Evolutionary conservation across 2,888 invertebrate species (phyloP).

Genomic region (Cremastobaeus sp.): DNA sequence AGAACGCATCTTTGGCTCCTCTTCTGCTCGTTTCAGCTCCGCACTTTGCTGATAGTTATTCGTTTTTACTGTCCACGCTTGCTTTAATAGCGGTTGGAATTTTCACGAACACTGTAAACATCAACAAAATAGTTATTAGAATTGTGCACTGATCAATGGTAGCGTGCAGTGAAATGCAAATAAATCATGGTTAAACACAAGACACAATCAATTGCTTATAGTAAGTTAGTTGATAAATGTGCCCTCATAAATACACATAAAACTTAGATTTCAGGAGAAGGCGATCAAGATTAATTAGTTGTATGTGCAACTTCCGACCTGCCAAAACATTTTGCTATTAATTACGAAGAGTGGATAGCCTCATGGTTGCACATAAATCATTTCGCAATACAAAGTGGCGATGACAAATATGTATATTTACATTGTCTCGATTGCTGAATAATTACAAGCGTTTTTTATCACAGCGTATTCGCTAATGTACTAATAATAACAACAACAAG

Average conservation of each 20-base stretch:
- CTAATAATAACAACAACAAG: no score
- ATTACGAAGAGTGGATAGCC: conserved; percentile 11
- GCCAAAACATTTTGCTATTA: conserved; percentile 3
- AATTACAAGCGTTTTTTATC: conserved; percentile 21
- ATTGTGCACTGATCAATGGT: no score
- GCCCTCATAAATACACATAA: no score
- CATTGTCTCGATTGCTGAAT: conserved; percentile 23
- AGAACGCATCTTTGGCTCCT: conserved; percentile 78
- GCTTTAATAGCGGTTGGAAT: conserved; percentile 74
- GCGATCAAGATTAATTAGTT: background rate
- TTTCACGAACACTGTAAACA: conserved; percentile 76
- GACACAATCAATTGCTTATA: no score
- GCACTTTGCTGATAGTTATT: conserved; percentile 49
- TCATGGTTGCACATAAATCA: background rate
- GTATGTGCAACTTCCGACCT: background rate
- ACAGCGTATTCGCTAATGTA: no score
- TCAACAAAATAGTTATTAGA: conserved; percentile 36
- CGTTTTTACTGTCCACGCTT: conserved; percentile 24
- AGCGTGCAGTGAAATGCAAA: no score
- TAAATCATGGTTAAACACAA: no score
- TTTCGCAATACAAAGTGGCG: conserved; percentile 25
- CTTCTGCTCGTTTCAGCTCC: conserved; percentile 63
- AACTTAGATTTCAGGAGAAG: no score
- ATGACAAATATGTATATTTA: conserved; percentile 28
- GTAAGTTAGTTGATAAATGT: background rate